Evolutionary conservation across 2,888 invertebrate species (phyloP).

Genomic region (Unio delphinus): DNA sequence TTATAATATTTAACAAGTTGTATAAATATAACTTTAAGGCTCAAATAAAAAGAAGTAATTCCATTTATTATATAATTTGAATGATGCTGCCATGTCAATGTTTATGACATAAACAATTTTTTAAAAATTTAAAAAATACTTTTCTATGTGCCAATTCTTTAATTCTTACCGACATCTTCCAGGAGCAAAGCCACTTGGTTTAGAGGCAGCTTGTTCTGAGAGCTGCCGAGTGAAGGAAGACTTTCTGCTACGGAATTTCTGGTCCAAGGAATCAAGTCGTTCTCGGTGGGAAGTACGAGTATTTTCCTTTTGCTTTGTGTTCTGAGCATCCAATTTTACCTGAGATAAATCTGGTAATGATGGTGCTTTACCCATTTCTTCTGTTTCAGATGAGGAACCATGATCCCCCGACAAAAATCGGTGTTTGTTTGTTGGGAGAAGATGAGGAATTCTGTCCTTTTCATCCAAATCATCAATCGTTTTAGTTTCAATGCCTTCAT

Average conservation of each 20-base stretch:
- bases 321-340: slow-evolving; percentile 2
- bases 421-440: slow-evolving; percentile 15
- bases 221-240: slow-evolving; percentile 47
- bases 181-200: slow-evolving; percentile 38
- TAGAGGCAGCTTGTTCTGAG: slow-evolving; percentile 28
- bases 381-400: slow-evolving; percentile 3
- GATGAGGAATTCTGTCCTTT: slow-evolving; percentile 41
- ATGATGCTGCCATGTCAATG: too few species aligned
- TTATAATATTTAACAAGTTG: not conserved
- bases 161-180: slow-evolving; percentile 56
- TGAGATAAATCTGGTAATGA: slow-evolving; percentile 30
- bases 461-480: slow-evolving; percentile 57
- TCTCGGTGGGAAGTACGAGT: slow-evolving; percentile 17
- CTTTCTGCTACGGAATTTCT: slow-evolving; percentile 26
- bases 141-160: slow-evolving; percentile 3
- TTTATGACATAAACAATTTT: not conserved
- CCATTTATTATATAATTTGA: too few species aligned
- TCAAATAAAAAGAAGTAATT: too few species aligned
- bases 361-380: slow-evolving; percentile 21
- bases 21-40: not conserved
- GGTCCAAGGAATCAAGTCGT: slow-evolving; percentile 40
- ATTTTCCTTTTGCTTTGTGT: slow-evolving; percentile 12
- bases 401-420: slow-evolving; percentile 10
- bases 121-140: not conserved
- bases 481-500: slow-evolving; percentile 50